phyloP scores from a whole-genome alignment of 2,113 vertebrate genomes.

The Sinocyclocheilus anophthalmus region DNA sequence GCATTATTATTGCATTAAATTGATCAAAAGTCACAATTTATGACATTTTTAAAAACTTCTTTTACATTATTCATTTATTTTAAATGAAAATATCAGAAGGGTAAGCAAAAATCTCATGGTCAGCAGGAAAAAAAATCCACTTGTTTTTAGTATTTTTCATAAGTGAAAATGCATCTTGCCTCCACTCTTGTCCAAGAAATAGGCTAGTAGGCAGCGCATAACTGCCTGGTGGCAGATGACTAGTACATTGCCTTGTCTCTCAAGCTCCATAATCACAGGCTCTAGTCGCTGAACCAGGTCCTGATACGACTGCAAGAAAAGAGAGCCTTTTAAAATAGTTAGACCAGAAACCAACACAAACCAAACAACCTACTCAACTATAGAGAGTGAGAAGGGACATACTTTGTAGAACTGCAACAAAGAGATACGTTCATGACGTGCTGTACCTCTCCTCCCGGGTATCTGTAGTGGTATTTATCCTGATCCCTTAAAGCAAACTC shows the following conservation, averaged over 20 bases:
- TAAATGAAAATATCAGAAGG: too few relatives aligned
- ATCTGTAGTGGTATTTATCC: conserved; percentile 97
- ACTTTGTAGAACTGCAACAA: neutral
- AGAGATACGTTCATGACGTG: neutral
- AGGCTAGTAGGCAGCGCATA: conserved; percentile 95
- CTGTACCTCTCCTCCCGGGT: conserved; percentile 93
- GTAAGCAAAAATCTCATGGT: too few relatives aligned
- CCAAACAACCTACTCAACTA: neutral
- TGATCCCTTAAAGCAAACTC: conserved; percentile 95
- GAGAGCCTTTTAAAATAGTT: neutral
- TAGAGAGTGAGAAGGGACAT: neutral
- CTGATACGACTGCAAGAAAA: conserved; percentile 87
- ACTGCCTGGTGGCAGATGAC: conserved; percentile 96
- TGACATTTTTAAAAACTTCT: too few relatives aligned
- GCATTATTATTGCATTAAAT: too few relatives aligned
- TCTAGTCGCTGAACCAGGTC: conserved; percentile 95
- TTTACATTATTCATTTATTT: too few relatives aligned
- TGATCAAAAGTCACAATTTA: too few relatives aligned
- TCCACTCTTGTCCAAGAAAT: conserved; percentile 96
- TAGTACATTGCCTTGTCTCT: conserved; percentile 90
- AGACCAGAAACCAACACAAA: neutral
- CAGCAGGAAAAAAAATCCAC: too few relatives aligned
- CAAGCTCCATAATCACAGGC: conserved; percentile 97
- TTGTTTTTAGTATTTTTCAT: neutral
- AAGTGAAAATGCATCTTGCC: conserved; percentile 64